Evolutionary conservation across 2,888 invertebrate species (phyloP), one percentile per base, ranked within the genome.

Genomic region (Sinohyriopsis cumingii): DNA sequence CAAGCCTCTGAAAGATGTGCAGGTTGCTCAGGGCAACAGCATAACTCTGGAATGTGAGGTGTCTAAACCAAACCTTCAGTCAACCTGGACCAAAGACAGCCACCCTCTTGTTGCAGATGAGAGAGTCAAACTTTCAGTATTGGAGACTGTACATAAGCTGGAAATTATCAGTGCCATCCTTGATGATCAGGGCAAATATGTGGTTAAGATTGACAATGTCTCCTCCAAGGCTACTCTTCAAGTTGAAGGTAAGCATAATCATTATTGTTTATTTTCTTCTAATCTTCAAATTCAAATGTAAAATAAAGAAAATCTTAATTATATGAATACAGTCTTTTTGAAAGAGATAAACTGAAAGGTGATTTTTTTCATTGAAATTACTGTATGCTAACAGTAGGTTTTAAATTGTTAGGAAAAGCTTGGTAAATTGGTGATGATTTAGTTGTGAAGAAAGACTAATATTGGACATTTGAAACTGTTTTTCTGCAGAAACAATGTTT

Each of bases 31-130:
- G 73, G 85, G 85, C 22, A 80, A 87, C 59, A 83, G 80, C 59
- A 82, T 87, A 54, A 77, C 76, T 28, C 74, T 89, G 54, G 86
- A 85, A 67, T 86, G 85, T 75, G 83, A 83, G 19, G 82, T 87
- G 20, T 86, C 87, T 65, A 85, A 86, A 70, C 84, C 87, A n/a
- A 79, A 83, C 63, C 81, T 84, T 24, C 69, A 72, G 5, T 87
- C 84, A 59, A 83, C 80, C 24, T 90, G 89, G 89, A 83, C 82
- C 68, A 88, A 87, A 76, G 85, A 88, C 69, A 86, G 85, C 24
- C 94, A 94, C 82, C 95, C 96, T 90, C 92, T 97, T 2, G 95
- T 94, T 83, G 95, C 95, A 62, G 95, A 95, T 94, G 96, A 83
- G 61, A 79, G 95, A 88, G 95, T 89, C 93, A 95, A 79, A 85